A percentile compares a stretch with the other conserved stretches of the same genome.
Evolutionary conservation across 2,888 invertebrate genomes (phyloP).

Genomic region (Luperina testacea): DNA sequence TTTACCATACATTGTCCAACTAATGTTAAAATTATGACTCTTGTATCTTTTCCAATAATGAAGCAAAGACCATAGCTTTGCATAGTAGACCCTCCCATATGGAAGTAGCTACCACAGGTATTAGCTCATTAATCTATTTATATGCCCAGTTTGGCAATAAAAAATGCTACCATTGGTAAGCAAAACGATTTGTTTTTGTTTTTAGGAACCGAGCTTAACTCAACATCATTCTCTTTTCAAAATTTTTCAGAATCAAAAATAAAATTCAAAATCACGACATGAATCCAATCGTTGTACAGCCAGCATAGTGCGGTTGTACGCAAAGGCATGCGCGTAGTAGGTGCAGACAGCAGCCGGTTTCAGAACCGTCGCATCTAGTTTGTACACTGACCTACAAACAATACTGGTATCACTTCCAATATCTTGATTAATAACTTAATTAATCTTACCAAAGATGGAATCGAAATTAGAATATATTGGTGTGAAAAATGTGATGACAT

Average conservation of each 20-base stretch:
- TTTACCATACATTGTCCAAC: background rate
- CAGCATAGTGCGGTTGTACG: constrained; percentile 13
- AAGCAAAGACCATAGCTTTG: background rate
- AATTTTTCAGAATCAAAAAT: background rate
- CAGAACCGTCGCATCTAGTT: constrained; percentile 54
- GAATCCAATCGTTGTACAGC: constrained; percentile 3
- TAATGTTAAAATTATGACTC: background rate
- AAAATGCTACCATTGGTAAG: background rate
- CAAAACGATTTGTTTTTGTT: background rate
- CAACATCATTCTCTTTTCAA: background rate
- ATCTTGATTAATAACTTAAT: constrained; percentile 31
- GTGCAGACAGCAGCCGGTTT: constrained; percentile 59
- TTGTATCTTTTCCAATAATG: background rate
- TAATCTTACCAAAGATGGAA: constrained; percentile 8
- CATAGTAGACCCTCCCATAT: background rate
- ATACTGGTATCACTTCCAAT: constrained; percentile 47
- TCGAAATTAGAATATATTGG: too few species aligned
- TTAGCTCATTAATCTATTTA: background rate
- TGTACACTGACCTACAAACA: constrained; percentile 59
- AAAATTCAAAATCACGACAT: background rate
- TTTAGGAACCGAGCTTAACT: background rate
- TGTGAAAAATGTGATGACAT: too few species aligned
- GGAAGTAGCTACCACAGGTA: background rate
- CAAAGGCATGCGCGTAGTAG: constrained; percentile 17
- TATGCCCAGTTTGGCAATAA: too few species aligned